A percentile compares a stretch with the other conserved stretches of the same genome.
Evolutionary conservation across 2,888 invertebrate genomes (phyloP).

Genomic region (Cephus sareptanus): DNA sequence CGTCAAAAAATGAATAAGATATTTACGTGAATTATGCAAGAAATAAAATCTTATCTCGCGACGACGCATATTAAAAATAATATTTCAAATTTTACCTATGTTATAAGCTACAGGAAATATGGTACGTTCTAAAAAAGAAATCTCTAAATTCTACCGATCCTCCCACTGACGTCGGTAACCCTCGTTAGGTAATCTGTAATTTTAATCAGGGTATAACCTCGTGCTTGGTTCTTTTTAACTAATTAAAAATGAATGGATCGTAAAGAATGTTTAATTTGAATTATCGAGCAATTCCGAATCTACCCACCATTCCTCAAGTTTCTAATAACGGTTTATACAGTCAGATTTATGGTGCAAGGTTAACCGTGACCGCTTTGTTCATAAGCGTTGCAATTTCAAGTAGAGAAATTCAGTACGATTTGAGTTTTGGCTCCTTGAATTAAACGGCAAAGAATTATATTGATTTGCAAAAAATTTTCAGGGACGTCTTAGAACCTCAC

Average conservation of each 20-base stretch:
- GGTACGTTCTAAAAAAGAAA: too few relatives aligned
- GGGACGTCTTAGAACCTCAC: background rate
- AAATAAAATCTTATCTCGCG: too few relatives aligned
- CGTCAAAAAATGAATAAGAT: background rate
- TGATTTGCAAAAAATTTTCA: background rate
- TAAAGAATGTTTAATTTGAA: background rate
- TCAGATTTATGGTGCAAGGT: background rate
- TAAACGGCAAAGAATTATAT: background rate
- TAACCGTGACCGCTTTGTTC: conserved; percentile 1
- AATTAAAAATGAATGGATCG: background rate
- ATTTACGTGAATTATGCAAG: too few relatives aligned
- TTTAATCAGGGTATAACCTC: too few relatives aligned
- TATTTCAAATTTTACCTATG: too few relatives aligned
- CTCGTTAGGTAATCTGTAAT: too few relatives aligned
- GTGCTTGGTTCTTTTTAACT: background rate
- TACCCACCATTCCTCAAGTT: background rate
- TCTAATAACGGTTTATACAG: background rate
- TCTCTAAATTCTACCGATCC: too few relatives aligned
- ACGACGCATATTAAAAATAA: too few relatives aligned
- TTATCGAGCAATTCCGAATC: background rate
- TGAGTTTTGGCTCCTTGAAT: background rate
- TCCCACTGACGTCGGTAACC: too few relatives aligned
- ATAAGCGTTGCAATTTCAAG: background rate
- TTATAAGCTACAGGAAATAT: too few relatives aligned
- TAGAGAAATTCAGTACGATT: background rate